Base-by-base conservation (phyloP, 2,797 vertebrate species). In the Rallus crepitans region DNA sequence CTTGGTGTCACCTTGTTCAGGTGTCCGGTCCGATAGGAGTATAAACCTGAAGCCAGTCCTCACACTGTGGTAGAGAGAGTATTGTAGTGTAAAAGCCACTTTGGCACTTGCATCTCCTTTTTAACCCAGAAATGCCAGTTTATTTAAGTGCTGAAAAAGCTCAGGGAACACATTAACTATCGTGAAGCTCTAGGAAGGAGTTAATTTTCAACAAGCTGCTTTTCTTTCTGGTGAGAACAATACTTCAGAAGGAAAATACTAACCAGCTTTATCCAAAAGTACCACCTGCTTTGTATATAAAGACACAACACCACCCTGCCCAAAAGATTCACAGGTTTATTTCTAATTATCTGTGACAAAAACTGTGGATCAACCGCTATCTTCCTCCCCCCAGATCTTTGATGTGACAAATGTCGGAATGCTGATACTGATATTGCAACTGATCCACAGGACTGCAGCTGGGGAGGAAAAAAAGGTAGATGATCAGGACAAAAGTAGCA, bases 271-370 rank as follows among this genome's bases (percentile, higher is more conserved):
- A 85, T 16, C 17, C 52, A 73, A 82, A 82, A 66, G 13, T 53
- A 80, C 11, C 7, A 55, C 11, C 7, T 85, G 21, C 13, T 73
- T 80, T 56, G 9, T 25, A 42, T 1, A 39, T 27, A 69, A 83
- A 66, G n/a, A 4, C 15, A 69, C 69, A 87, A 18, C 5, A 57
- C 1, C 3, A 69, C 3, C 2, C 27, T 3, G 1, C 18, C 13
- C 30, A 37, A 65, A 85, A 84, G 27, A 47, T 6, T 57, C 1
- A 0, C 11, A 42, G 8, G 84, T 61, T 2, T 52, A 39, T 69
- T 93, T 87, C 57, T 65, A 72, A 77, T 77, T 85, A 60, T n/a
- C 71, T 30, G 12, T 63, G 8, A 28, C 66, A 94, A 56, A 31
- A 78, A 23, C 28, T 18, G 24, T 11, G 14, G 11, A 19, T 3